Conservation (phyloP, 2,113 vertebrate species). For the Cairina moschata region DNA sequence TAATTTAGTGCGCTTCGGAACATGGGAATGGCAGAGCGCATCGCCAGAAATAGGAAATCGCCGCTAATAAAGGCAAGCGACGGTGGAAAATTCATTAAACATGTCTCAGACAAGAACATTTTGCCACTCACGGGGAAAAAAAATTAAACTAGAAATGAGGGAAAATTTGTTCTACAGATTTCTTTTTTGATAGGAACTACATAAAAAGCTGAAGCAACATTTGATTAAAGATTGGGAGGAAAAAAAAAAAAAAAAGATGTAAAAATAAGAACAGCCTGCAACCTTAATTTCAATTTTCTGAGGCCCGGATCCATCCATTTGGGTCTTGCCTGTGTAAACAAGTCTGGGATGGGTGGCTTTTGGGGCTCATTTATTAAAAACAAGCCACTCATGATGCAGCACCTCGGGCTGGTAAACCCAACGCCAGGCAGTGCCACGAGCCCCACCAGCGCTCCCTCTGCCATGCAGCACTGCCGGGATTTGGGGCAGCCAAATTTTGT, state of each 20-base stretch:
- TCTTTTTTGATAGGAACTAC: background rate
- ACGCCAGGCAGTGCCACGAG: background rate
- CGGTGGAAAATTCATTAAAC: constrained; percentile 56
- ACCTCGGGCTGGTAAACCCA: background rate
- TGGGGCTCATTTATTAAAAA: background rate
- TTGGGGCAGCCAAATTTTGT: background rate
- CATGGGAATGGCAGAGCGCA: background rate
- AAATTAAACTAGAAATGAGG: constrained; percentile 12
- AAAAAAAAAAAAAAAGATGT: background rate
- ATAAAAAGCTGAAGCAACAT: constrained; percentile 37
- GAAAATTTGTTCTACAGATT: constrained; percentile 15
- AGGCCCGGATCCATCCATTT: background rate
- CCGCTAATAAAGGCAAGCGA: constrained; percentile 31
- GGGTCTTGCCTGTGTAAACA: background rate
- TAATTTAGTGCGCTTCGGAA: constrained; percentile 56
- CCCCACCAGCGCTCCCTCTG: background rate
- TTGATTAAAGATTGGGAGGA: constrained; percentile 15
- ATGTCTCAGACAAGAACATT: constrained; percentile 53
- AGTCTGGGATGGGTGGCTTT: background rate
- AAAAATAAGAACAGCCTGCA: background rate
- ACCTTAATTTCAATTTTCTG: background rate
- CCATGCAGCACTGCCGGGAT: background rate
- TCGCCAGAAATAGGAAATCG: constrained; percentile 39
- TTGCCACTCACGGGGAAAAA: background rate
- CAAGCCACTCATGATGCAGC: background rate